phyloP scores from a whole-genome alignment of 2,113 vertebrate species.

The Eublepharis macularius region DNA sequence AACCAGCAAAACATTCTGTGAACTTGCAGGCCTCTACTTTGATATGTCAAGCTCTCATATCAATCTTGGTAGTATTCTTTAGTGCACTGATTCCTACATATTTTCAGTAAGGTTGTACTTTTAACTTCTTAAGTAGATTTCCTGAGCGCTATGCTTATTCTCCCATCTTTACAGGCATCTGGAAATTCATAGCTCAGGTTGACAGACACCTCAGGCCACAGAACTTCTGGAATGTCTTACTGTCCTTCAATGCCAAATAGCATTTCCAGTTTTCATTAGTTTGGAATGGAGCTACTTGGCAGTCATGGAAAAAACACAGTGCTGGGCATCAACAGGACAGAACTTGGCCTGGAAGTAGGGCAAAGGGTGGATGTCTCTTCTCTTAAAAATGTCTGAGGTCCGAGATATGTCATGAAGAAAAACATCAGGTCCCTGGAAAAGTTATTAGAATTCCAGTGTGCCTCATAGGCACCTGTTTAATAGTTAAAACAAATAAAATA shows the following conservation, averaged over 20 bases:
- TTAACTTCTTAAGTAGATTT: neutral
- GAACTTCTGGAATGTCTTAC: neutral
- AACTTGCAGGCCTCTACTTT: too few relatives aligned
- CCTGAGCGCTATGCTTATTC: neutral
- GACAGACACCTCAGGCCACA: neutral
- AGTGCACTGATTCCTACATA: neutral
- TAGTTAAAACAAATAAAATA: constrained; percentile 32
- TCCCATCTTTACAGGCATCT: neutral
- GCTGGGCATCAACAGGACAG: neutral
- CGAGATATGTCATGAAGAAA: constrained; percentile 45
- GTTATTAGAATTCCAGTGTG: constrained; percentile 53
- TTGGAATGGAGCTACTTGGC: constrained; percentile 13
- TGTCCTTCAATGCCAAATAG: neutral
- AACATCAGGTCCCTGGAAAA: constrained; percentile 69
- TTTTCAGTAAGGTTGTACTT: neutral
- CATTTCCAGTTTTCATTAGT: neutral
- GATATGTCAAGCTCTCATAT: too few relatives aligned
- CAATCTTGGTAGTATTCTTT: neutral
- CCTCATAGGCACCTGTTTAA: constrained; percentile 56
- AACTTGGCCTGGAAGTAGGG: neutral
- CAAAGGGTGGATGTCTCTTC: constrained; percentile 8
- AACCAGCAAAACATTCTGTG: too few relatives aligned
- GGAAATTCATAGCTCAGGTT: neutral
- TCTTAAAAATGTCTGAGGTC: constrained; percentile 49
- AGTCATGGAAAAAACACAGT: neutral